phyloP scores from a whole-genome alignment of 35 echinoderm and acorn worm species.

The Anneissia japonica region DNA sequence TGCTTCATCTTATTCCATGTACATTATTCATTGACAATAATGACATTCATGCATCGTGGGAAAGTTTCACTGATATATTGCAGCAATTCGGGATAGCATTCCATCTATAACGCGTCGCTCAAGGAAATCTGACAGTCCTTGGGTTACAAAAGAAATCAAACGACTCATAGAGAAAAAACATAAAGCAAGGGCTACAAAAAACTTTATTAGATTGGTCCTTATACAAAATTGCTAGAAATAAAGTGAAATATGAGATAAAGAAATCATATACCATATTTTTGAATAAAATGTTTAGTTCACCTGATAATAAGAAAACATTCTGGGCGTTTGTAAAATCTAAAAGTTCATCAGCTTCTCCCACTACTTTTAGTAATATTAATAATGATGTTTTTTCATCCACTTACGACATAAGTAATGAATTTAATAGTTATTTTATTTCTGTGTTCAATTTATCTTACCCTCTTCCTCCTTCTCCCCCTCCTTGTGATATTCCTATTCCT shows the following conservation, averaged over 20 bases:
- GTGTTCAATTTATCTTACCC: not conserved
- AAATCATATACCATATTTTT: not conserved
- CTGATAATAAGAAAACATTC: not conserved
- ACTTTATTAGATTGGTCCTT: not conserved
- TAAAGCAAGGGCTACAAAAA: not conserved
- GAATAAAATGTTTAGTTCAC: not conserved
- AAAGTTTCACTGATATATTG: slow-evolving; percentile 19
- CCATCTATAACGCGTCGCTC: not conserved
- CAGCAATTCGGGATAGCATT: slow-evolving; percentile 25
- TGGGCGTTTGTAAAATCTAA: not conserved
- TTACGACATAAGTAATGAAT: not conserved
- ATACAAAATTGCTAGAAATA: not conserved
- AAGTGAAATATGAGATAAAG: not conserved
- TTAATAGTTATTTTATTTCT: not conserved
- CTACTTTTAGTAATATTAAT: not conserved
- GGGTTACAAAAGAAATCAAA: not conserved
- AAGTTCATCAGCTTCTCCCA: not conserved
- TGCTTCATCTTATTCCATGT: too few relatives aligned
- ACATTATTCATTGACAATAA: not conserved
- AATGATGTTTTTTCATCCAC: not conserved
- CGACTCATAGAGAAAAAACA: not conserved
- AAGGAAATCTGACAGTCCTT: not conserved
- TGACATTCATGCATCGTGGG: slow-evolving; percentile 10
- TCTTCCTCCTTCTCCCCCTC: too few relatives aligned
- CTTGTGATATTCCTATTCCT: too few relatives aligned